Percentiles rank a stretch among this genome's conserved stretches.
phyloP scores from a whole-genome alignment of 2,888 invertebrate genomes.

The Oithona nana region DNA sequence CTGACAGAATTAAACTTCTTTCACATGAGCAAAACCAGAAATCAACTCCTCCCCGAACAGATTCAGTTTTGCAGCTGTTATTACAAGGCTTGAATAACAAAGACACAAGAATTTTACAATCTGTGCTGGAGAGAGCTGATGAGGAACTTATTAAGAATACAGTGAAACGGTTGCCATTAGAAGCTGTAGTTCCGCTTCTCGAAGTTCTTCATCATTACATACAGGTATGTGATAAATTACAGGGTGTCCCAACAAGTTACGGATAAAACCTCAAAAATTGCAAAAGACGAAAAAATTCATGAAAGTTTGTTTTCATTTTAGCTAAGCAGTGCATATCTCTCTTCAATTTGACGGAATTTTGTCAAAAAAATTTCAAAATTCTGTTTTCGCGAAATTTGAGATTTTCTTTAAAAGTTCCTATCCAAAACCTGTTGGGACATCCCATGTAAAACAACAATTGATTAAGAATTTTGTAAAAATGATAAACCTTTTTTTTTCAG shows the following conservation, averaged over 20 bases:
- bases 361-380: too few relatives aligned
- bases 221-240: too few relatives aligned
- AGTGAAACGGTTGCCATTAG: constrained; percentile 6
- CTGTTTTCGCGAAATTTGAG: too few relatives aligned
- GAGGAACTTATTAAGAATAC: constrained; percentile 4
- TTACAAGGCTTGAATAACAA: constrained; percentile 11
- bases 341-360: too few relatives aligned
- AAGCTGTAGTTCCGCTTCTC: constrained; percentile 6
- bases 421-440: too few relatives aligned
- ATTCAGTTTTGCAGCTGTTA: constrained; percentile 8
- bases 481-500: neutral
- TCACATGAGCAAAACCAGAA: constrained; percentile 2
- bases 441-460: too few relatives aligned
- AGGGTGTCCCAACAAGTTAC: too few relatives aligned
- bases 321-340: too few relatives aligned
- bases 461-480: too few relatives aligned
- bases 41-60: constrained; percentile 5
- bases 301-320: neutral
- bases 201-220: constrained; percentile 13
- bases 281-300: too few relatives aligned
- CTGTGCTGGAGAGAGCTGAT: constrained; percentile 9
- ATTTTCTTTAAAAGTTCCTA: too few relatives aligned
- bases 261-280: too few relatives aligned
- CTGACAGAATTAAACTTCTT: neutral
- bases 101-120: neutral